These are phyloP conservation scores for Saccopteryx leptura DNA, from an alignment of 2,113 vertebrate genomes.

Conservation along the genomic window DNA sequence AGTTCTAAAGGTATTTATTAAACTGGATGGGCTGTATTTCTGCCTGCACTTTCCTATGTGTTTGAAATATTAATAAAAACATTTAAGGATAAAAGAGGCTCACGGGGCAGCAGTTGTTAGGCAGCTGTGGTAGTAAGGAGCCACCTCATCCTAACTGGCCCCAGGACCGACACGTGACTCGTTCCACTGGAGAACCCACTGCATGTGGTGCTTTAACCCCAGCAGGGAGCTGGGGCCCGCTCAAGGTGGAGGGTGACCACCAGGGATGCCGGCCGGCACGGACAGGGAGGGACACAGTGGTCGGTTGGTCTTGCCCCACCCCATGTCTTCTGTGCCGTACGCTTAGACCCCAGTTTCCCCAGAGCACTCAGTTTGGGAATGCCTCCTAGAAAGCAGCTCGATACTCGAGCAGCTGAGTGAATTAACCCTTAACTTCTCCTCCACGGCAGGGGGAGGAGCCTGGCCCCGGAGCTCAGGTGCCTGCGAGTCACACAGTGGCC, in stretches of 20 bases:
- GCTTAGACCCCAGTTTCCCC: neutral
- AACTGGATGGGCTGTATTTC: neutral
- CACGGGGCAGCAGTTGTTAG: neutral
- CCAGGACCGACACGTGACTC: neutral
- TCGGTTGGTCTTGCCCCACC: neutral
- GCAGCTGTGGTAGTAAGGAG: neutral
- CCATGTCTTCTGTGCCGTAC: neutral
- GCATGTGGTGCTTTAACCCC: rapidly evolving
- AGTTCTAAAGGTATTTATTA: neutral
- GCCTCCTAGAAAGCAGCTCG: rapidly evolving
- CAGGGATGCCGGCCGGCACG: neutral
- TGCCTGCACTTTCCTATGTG: neutral
- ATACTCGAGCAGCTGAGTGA: neutral
- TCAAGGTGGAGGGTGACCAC: neutral
- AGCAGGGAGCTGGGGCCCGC: neutral
- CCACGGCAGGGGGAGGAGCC: rapidly evolving
- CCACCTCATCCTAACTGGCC: rapidly evolving
- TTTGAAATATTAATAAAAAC: slow-evolving; percentile 11
- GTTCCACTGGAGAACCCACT: neutral
- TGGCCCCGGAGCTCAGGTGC: neutral
- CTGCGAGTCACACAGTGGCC: neutral
- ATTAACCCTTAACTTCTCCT: neutral
- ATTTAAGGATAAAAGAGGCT: neutral
- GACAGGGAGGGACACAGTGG: neutral
- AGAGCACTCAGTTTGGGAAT: neutral